Base-by-base conservation (phyloP, 2,113 vertebrate genomes). In the Drymodes brunneopygia region DNA sequence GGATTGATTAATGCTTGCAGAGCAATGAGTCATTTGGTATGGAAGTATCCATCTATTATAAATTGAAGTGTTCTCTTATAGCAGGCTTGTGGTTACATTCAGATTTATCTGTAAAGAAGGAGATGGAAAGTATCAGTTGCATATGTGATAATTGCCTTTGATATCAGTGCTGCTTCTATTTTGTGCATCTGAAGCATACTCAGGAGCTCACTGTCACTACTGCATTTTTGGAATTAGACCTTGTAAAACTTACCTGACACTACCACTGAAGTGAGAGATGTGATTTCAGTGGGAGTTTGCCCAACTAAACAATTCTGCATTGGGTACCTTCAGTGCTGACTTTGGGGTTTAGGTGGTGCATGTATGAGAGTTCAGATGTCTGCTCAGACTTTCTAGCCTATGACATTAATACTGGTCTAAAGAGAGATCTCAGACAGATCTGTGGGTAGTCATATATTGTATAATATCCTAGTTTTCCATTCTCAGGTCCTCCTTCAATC, bases 1-100 rank as follows among this genome's bases (percentile, higher is more conserved):
- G 73, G 75, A 81, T 75, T 90, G 73, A 96, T 95, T 92, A 96
- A 53, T 78, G 48, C 48, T 64, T 90, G 82, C 86, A 93, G 92
- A 81, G 69, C 48, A 95, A 40, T 95, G 86, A 96, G 72, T 94
- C 93, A 93, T 79, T 86, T 8, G 11, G 22, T 84, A n/a, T 71
- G 66, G 57, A 88, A 92, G 72, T 75, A 84, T 90, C 2, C 0
- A 64, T 92, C 77, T 69, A 67, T 88, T 93, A 94, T 74, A 86
- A 92, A 88, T 56, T 88, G 85, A 94, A 94, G 72, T 72, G 47
- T 90, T 80, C 57, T 93, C 72, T 88, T 67, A 27, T 86, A 42
- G 48, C 23, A 84, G 36, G 40, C 77, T 90, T 93, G 82, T 69
- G 88, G 83, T 92, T 88, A 28, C 60, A 61, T 78, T 87, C 72